Conservation (phyloP, 2,113 vertebrate genomes). For the Brienomyrus brachyistius region DNA sequence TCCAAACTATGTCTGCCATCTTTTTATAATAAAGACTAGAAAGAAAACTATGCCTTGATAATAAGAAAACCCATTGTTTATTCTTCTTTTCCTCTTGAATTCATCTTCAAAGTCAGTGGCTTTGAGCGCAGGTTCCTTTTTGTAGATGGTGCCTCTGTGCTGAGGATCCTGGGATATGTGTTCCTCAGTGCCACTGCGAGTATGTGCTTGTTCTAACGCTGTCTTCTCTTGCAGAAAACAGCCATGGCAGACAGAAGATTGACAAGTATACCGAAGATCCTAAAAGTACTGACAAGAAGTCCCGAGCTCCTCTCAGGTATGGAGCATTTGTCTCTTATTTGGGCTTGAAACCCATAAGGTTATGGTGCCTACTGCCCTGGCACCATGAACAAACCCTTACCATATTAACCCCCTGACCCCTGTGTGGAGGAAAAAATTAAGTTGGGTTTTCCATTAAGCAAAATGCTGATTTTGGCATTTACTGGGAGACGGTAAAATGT, state of each 20-base stretch:
- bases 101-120: constrained; percentile 66
- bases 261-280: constrained; percentile 83
- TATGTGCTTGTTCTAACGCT: constrained; percentile 47
- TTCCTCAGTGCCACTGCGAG: neutral
- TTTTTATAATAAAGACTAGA: constrained; percentile 39
- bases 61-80: constrained; percentile 20
- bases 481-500: neutral
- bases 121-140: constrained; percentile 67
- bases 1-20: constrained; percentile 56
- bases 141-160: constrained; percentile 49
- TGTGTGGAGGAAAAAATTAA: neutral
- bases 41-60: neutral
- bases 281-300: constrained; percentile 83
- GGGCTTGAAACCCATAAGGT: neutral
- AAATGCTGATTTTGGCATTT: neutral
- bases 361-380: neutral
- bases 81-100: constrained; percentile 60
- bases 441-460: neutral
- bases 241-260: constrained; percentile 71
- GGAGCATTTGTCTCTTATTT: neutral
- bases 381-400: neutral
- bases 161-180: constrained; percentile 11
- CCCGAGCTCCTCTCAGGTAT: constrained; percentile 78
- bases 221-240: constrained; percentile 65
- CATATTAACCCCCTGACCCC: neutral